Percentiles rank a stretch among this genome's conserved stretches.
Evolutionary conservation across 37 sponge, comb jelly and placozoan genomes (phyloP).

Genomic region (Oopsacas minuta): DNA sequence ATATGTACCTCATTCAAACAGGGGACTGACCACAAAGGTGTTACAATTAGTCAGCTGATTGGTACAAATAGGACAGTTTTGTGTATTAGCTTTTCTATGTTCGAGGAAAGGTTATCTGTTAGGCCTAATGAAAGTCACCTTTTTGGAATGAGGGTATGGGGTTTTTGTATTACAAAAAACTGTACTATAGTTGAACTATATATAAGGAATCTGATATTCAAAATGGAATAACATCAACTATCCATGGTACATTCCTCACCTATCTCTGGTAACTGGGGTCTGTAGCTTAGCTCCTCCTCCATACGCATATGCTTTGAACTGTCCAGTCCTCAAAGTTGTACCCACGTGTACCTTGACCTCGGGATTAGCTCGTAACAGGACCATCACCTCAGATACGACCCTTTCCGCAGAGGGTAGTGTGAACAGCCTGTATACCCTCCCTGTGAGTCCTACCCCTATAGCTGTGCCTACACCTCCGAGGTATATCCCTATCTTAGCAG

Average conservation of each 20-base stretch:
- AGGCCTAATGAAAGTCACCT: too few species aligned
- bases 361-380: slow-evolving; percentile 29
- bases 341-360: slow-evolving; percentile 31
- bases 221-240: neutral
- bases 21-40: too few species aligned
- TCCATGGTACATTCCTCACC: neutral
- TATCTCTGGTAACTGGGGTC: neutral
- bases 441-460: neutral
- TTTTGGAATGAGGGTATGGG: too few species aligned
- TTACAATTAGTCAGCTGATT: neutral
- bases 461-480: neutral
- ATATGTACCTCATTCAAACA: too few species aligned
- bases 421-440: neutral
- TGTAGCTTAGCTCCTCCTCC: slow-evolving; percentile 23
- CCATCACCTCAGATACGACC: slow-evolving; percentile 21
- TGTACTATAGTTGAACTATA: too few species aligned
- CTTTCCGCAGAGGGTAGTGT: slow-evolving; percentile 21
- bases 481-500: slow-evolving; percentile 4
- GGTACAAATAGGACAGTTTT: neutral
- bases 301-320: slow-evolving; percentile 38
- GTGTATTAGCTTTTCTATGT: too few species aligned
- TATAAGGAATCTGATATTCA: too few species aligned
- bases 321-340: slow-evolving; percentile 20
- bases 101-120: too few species aligned
- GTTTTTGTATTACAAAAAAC: too few species aligned